Percentiles rank a stretch among this genome's conserved stretches.
These are phyloP conservation scores for Montipora capitata DNA, from an alignment of 92 coral and sea anemone species.

Conservation along the genomic window DNA sequence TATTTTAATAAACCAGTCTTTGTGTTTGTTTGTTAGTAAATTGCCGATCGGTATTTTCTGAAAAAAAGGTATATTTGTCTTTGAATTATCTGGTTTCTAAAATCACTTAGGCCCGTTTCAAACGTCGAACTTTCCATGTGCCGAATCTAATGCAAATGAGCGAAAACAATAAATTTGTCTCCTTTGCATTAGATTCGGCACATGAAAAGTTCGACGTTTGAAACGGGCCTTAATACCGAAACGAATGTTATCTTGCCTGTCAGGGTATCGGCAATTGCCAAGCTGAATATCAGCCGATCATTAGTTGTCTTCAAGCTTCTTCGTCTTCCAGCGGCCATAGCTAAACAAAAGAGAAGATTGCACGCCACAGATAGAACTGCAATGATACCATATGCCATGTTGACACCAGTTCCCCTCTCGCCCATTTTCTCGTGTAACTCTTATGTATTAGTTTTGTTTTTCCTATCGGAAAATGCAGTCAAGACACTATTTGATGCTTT, in stretches of 20 bases:
- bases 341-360: constrained; percentile 30
- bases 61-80: no score
- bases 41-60: no score
- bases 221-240: neutral
- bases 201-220: constrained; percentile 41
- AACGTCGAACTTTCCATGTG: neutral
- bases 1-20: no score
- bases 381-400: constrained; percentile 22
- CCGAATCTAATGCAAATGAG: constrained; percentile 64
- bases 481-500: no score
- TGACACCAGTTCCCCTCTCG: neutral
- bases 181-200: constrained; percentile 63
- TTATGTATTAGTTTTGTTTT: neutral
- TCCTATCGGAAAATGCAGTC: neutral
- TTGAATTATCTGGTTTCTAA: no score
- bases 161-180: constrained; percentile 24
- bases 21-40: no score
- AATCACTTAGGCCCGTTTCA: no score
- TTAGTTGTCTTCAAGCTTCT: constrained; percentile 9
- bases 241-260: constrained; percentile 10
- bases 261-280: constrained; percentile 30
- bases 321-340: neutral
- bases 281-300: constrained; percentile 20
- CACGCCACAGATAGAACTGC: constrained; percentile 29
- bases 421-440: neutral